phyloP scores from a whole-genome alignment of 2,888 invertebrate genomes.

The Augiades crinisus region DNA sequence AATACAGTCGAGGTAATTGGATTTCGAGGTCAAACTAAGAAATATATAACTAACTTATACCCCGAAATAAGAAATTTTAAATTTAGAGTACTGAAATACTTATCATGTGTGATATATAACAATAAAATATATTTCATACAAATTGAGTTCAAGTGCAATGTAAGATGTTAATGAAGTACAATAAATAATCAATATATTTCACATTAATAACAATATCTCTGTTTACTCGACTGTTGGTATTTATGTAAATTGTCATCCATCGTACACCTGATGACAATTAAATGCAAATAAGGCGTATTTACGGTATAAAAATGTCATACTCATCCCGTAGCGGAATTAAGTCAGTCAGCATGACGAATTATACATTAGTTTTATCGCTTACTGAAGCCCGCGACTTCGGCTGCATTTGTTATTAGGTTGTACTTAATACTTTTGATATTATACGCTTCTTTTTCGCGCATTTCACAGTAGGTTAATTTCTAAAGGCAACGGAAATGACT shows the following conservation, averaged over 20 bases:
- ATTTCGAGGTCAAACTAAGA: no score
- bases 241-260: constrained; percentile 35
- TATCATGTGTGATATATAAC: no score
- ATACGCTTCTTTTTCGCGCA: background rate
- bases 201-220: constrained; percentile 10
- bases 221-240: constrained; percentile 27
- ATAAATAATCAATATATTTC: background rate
- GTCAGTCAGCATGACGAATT: constrained; percentile 37
- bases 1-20: no score
- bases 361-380: constrained; percentile 31
- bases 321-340: constrained; percentile 30
- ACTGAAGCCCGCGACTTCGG: background rate
- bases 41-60: no score
- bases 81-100: no score
- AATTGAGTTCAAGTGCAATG: no score
- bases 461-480: no score
- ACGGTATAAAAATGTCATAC: constrained; percentile 39
- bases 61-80: no score
- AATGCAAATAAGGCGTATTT: constrained; percentile 39
- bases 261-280: constrained; percentile 44
- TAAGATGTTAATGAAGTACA: no score
- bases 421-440: background rate
- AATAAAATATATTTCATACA: no score
- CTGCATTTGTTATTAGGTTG: background rate
- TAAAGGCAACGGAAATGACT: no score